Evolutionary conservation across 2,797 vertebrate genomes (phyloP).

Genomic region (Iguana delicatissima): DNA sequence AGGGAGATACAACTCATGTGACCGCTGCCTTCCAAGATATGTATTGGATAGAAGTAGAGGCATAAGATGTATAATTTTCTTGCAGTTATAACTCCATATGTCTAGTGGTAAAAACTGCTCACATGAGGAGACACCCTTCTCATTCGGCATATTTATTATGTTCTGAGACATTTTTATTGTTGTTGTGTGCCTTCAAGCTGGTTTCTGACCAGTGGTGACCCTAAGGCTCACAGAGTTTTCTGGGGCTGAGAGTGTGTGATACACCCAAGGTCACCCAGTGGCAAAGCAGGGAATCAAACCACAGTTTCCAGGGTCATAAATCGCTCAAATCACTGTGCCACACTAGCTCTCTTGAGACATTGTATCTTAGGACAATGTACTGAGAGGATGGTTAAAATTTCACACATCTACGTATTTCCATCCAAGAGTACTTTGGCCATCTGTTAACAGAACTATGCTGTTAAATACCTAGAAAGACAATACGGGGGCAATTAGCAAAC

Average conservation of each 20-base stretch:
- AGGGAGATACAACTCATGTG: conserved; percentile 51
- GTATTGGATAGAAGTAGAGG: background rate
- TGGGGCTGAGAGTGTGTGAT: no score
- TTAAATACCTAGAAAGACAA: background rate
- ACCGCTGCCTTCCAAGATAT: conserved; percentile 29
- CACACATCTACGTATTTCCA: background rate
- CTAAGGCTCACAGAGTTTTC: no score
- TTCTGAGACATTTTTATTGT: background rate
- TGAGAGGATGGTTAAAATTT: background rate
- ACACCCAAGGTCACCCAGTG: no score
- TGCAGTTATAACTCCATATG: background rate
- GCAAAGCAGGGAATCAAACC: no score
- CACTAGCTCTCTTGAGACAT: background rate
- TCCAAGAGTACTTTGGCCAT: background rate
- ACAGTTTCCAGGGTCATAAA: no score
- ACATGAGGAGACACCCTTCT: background rate
- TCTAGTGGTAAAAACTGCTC: background rate
- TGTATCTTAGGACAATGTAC: background rate
- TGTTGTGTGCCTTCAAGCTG: no score
- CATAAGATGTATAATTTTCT: background rate
- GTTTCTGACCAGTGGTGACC: no score
- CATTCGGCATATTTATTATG: conserved; percentile 1
- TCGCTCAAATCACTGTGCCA: no score
- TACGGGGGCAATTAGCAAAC: background rate
- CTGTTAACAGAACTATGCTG: background rate